phyloP scores from a whole-genome alignment of 1,140 invertebrate genomes.

The Alviniconcha marisindica region DNA sequence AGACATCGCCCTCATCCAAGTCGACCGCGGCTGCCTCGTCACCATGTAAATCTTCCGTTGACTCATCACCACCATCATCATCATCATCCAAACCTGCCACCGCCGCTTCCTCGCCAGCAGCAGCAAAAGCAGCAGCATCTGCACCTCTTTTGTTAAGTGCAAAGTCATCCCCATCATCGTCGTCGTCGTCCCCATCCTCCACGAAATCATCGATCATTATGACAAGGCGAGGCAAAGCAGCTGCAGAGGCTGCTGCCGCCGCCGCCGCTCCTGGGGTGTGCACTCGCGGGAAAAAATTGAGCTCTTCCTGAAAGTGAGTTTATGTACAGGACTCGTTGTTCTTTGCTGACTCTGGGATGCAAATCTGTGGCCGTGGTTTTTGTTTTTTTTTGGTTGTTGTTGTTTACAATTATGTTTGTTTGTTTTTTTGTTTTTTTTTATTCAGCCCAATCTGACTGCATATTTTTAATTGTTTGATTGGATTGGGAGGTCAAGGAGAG shows the following conservation, averaged over 20 bases:
- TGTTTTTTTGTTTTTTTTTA: too few species aligned
- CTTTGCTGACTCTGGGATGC: too few species aligned
- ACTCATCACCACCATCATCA: background rate
- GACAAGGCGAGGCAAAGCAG: conserved; percentile 33
- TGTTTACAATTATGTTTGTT: too few species aligned
- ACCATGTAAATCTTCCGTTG: background rate
- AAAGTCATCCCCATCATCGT: background rate
- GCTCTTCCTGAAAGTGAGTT: background rate
- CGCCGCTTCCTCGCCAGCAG: background rate
- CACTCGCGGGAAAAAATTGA: conserved; percentile 33
- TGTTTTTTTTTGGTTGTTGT: too few species aligned
- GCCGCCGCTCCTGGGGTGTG: background rate
- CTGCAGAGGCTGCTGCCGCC: conserved; percentile 10
- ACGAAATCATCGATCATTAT: conserved; percentile 17
- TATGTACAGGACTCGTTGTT: background rate
- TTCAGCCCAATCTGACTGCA: too few species aligned
- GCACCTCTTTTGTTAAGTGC: background rate
- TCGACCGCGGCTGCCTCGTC: background rate
- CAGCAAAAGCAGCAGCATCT: background rate
- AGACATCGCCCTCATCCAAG: background rate
- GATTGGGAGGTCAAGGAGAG: too few species aligned
- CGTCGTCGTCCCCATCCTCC: background rate
- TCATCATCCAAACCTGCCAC: background rate
- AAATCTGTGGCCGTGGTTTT: too few species aligned
- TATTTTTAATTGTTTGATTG: too few species aligned